A percentile compares a stretch with the other conserved stretches of the same genome.
phyloP scores from a whole-genome alignment of 2,888 invertebrate genomes.

The Nymphalis urticae region DNA sequence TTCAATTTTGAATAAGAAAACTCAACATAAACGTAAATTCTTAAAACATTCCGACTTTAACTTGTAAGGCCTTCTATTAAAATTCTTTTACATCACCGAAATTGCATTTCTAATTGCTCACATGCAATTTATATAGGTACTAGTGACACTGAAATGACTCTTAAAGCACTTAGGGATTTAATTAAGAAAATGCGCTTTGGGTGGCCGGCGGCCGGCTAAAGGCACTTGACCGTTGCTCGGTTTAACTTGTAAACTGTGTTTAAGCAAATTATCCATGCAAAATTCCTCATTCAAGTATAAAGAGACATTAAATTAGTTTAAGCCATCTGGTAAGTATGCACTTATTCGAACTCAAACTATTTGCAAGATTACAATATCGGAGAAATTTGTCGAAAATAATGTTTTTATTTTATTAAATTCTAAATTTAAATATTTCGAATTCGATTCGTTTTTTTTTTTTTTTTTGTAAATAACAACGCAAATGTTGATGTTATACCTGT shows the following conservation, averaged over 20 bases:
- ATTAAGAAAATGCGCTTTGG: conserved; percentile 51
- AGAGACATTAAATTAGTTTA: conserved; percentile 35
- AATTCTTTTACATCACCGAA: not conserved
- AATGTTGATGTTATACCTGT: conserved; percentile 48
- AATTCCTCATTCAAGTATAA: conserved; percentile 47
- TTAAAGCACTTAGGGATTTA: conserved; percentile 55
- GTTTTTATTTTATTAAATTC: not conserved
- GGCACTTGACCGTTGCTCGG: conserved; percentile 61
- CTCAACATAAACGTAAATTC: too few species aligned
- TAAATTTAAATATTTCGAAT: not conserved
- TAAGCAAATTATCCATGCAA: conserved; percentile 68
- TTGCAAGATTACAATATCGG: not conserved
- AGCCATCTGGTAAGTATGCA: conserved; percentile 24
- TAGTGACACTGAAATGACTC: conserved; percentile 37
- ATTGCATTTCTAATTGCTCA: conserved; percentile 18
- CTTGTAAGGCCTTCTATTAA: not conserved
- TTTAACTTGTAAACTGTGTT: conserved; percentile 65
- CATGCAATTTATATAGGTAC: conserved; percentile 20
- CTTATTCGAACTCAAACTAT: conserved; percentile 1
- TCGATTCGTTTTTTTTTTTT: not conserved
- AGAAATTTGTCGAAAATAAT: not conserved
- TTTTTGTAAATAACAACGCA: not conserved
- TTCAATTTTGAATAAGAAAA: too few species aligned
- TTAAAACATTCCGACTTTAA: too few species aligned
- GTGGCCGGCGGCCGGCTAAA: conserved; percentile 48